A percentile compares a stretch with the other conserved stretches of the same genome.
phyloP scores from a whole-genome alignment of 2,888 invertebrate species.

The Lomographa bimaculata region DNA sequence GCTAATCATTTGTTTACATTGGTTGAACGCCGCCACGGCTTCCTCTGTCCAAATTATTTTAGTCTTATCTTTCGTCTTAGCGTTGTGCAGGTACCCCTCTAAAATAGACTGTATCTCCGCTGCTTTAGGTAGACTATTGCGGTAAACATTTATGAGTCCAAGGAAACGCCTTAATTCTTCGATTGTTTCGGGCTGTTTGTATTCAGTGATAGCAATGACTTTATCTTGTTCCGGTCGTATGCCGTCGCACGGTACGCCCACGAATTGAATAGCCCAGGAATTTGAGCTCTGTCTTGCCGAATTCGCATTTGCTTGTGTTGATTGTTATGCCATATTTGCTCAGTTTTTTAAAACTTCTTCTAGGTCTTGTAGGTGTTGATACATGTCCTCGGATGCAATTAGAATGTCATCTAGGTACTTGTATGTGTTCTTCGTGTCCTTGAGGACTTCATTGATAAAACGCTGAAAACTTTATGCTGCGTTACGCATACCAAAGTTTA shows the following conservation, averaged over 20 bases:
- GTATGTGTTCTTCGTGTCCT: neutral
- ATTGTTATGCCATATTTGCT: neutral
- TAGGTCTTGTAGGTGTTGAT: neutral
- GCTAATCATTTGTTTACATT: neutral
- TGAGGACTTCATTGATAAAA: neutral
- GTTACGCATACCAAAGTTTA: neutral
- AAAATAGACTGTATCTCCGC: neutral
- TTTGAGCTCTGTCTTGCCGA: neutral
- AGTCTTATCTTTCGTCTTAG: neutral
- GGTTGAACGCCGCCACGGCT: neutral
- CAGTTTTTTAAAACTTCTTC: neutral
- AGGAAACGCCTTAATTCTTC: neutral
- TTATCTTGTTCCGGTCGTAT: neutral
- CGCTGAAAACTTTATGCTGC: slow-evolving; percentile 2
- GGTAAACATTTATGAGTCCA: neutral
- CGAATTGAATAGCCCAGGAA: neutral
- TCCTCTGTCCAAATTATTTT: neutral
- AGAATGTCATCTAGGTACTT: too few relatives aligned
- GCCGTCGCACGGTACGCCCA: neutral
- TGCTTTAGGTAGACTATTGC: neutral
- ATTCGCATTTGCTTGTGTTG: neutral
- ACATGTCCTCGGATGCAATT: too few relatives aligned
- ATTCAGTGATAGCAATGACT: neutral
- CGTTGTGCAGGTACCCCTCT: neutral
- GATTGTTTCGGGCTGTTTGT: neutral